phyloP scores from a whole-genome alignment of 2,797 vertebrate species.

The Alauda arvensis region DNA sequence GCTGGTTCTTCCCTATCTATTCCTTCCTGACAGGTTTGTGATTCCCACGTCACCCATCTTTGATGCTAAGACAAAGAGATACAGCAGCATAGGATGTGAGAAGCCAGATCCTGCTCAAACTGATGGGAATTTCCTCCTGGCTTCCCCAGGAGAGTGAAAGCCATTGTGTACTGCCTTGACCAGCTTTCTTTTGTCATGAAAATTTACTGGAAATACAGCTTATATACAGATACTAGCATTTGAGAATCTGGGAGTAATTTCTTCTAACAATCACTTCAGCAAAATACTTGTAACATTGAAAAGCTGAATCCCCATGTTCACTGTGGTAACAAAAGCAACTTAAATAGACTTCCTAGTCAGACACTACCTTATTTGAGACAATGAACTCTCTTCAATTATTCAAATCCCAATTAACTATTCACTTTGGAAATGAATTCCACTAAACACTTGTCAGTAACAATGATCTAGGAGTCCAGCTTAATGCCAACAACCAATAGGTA shows the following conservation, averaged over 20 bases:
- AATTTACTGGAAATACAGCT: neutral
- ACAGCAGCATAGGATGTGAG: neutral
- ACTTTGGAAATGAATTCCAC: neutral
- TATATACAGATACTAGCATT: neutral
- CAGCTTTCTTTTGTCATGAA: neutral
- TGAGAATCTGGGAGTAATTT: constrained; percentile 3
- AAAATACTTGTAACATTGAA: neutral
- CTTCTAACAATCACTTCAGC: neutral
- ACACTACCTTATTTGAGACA: neutral
- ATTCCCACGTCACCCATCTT: neutral
- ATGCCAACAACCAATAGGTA: accelerated
- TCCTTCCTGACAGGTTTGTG: neutral
- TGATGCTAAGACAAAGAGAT: accelerated
- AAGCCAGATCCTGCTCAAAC: neutral
- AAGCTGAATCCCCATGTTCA: neutral
- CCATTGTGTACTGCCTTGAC: neutral
- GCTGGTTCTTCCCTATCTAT: neutral
- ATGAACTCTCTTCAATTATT: neutral
- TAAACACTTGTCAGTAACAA: neutral
- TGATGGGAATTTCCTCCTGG: neutral
- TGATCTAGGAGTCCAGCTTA: neutral
- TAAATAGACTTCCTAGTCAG: neutral
- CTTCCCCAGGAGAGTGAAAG: neutral
- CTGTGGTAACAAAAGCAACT: neutral
- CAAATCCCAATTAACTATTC: constrained; percentile 1